Evolutionary conservation across 2,888 invertebrate species (phyloP), one percentile per base, ranked within the genome.

Genomic region (Villa cingulata): DNA sequence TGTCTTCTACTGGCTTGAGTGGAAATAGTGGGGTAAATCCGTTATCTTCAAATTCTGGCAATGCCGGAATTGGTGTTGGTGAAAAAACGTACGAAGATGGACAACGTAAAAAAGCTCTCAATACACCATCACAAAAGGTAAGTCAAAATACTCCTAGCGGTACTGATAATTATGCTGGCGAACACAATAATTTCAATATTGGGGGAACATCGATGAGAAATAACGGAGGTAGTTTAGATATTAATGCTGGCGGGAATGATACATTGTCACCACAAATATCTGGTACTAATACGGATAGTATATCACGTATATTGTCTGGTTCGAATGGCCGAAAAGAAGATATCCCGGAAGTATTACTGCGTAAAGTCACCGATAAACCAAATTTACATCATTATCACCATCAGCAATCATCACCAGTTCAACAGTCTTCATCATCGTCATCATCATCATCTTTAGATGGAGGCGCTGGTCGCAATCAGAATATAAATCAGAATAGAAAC

Each of bases 251-350:
- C 70, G 71, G 50, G 70, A 50, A 64, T 63, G 45, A 49, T 43
- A 27, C 63, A 10, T 16, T 38, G 5, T 9, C 12, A 32, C 12
- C 12, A 12, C 12, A 12, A 32, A 49, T 27, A 7, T 51, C 51
- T 2, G 51, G 50, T 7, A 48, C 46, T 70, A 74, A 48, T 20
- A 52, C 52, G 27, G 86, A 88, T 4, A 84, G 86, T 54, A 88
- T 90, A 55, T 83, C 86, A 4, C 74, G 90, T 47, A 89, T 90
- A 59, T 70, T 90, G 20, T 86, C 86, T 43, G 89, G 89, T 2
- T 86, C 87, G 44, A 88, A 86, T 62, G 89, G 89, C 0, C 73
- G 86, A 29, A 86, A 85, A 57, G 84, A 86, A 55, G 84, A 85
- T 57, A 81, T 87, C 46, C 83, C 86, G 0, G 86, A 86, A 53